Evolutionary conservation across 2,888 invertebrate species (phyloP).

Genomic region (Yponomeuta sedellus): DNA sequence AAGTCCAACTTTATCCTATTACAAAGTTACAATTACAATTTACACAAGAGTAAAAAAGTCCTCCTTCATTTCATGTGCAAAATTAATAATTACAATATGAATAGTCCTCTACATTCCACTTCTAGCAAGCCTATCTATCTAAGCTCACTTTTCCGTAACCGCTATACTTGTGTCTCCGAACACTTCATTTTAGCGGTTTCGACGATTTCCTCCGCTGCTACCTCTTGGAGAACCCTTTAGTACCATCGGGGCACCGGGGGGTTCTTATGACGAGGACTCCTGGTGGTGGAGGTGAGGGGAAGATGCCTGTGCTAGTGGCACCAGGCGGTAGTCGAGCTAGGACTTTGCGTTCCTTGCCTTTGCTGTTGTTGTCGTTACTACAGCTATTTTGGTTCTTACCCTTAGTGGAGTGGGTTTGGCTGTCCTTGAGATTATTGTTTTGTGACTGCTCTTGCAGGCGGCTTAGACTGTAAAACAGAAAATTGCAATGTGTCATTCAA

Average conservation of each 20-base stretch:
- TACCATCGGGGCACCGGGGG: slow-evolving; percentile 88
- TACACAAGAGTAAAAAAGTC: neutral
- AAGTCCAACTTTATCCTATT: neutral
- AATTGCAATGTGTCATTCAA: slow-evolving; percentile 6
- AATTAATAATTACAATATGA: neutral
- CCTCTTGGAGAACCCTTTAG: slow-evolving; percentile 69
- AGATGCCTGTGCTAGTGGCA: slow-evolving; percentile 49
- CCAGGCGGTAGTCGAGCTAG: slow-evolving; percentile 56
- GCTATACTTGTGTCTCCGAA: neutral
- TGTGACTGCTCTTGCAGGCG: slow-evolving; percentile 66
- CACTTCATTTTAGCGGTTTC: neutral
- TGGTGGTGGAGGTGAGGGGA: slow-evolving; percentile 63
- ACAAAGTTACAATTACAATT: neutral
- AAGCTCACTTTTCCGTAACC: neutral
- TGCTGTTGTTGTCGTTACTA: slow-evolving; percentile 48
- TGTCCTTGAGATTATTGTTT: slow-evolving; percentile 61
- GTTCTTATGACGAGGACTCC: slow-evolving; percentile 80
- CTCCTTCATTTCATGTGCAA: neutral
- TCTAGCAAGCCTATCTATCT: neutral
- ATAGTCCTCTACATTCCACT: neutral
- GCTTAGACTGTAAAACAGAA: slow-evolving; percentile 49
- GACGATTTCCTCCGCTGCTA: slow-evolving; percentile 43
- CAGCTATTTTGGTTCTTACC: slow-evolving; percentile 35
- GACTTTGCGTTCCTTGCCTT: slow-evolving; percentile 63
- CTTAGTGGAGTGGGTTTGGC: slow-evolving; percentile 42